phyloP scores from a whole-genome alignment of 2,888 invertebrate genomes.

The Penaeus monodon region DNA sequence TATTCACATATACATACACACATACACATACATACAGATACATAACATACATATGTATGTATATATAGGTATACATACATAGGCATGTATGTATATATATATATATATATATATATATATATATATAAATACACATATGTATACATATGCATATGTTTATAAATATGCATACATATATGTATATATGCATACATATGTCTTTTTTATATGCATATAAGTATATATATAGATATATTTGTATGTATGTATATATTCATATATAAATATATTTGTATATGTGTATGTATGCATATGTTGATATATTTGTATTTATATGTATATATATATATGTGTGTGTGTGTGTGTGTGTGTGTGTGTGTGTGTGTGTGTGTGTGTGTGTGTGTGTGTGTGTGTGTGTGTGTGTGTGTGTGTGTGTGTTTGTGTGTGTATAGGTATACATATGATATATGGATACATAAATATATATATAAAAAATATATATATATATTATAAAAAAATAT shows the following conservation, averaged over 20 bases:
- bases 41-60: no score
- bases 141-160: no score
- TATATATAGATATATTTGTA: not conserved
- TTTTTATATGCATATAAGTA: constrained; percentile 2
- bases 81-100: no score
- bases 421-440: not conserved
- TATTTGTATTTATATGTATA: not conserved
- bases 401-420: not conserved
- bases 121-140: no score
- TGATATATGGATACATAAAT: not conserved
- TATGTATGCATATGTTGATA: not conserved
- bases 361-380: not conserved
- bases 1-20: no score
- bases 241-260: not conserved
- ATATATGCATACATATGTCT: constrained; percentile 1
- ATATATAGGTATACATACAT: no score
- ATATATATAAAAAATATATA: constrained; percentile 2
- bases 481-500: constrained; percentile 6
- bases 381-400: not conserved
- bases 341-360: not conserved
- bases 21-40: no score
- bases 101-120: no score
- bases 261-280: no score
- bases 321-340: not conserved
- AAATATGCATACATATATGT: not conserved